A percentile compares a stretch with the other conserved stretches of the same genome.
Evolutionary conservation across 1,140 invertebrate genomes (phyloP).

Genomic region (Mycetomoellerius zeteki): DNA sequence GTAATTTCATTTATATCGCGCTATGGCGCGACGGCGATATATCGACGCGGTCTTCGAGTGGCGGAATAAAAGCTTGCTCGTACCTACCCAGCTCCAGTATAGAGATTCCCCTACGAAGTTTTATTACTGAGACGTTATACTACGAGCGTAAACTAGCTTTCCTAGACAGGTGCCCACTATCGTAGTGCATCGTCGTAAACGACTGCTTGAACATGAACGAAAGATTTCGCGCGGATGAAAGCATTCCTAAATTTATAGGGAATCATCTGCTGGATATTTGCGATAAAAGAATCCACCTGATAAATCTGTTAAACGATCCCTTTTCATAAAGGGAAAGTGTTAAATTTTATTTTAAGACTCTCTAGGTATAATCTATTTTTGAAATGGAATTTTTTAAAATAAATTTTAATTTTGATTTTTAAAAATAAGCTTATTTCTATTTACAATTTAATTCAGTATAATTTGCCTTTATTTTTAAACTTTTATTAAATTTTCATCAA

Average conservation of each 20-base stretch:
- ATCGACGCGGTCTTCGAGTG: slow-evolving; percentile 41
- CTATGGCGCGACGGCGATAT: slow-evolving; percentile 39
- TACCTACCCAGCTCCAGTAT: slow-evolving; percentile 3
- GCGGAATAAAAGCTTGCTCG: slow-evolving; percentile 50
- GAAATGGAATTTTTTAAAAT: neutral
- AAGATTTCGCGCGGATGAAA: slow-evolving; percentile 41
- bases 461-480: neutral
- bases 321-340: neutral
- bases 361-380: neutral
- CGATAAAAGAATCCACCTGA: neutral
- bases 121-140: slow-evolving; percentile 64
- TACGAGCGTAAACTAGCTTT: slow-evolving; percentile 64
- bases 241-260: neutral
- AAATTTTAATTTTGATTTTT: neutral
- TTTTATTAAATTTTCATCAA: neutral
- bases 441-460: neutral
- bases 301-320: neutral
- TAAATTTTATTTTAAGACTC: neutral
- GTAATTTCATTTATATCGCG: slow-evolving; percentile 61
- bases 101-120: slow-evolving; percentile 59
- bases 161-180: slow-evolving; percentile 38
- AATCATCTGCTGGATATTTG: neutral
- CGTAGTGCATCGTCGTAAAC: slow-evolving; percentile 50
- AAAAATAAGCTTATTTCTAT: neutral
- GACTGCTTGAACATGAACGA: slow-evolving; percentile 58